Conservation (phyloP, 2,113 vertebrate genomes). For the Elachura formosa region DNA sequence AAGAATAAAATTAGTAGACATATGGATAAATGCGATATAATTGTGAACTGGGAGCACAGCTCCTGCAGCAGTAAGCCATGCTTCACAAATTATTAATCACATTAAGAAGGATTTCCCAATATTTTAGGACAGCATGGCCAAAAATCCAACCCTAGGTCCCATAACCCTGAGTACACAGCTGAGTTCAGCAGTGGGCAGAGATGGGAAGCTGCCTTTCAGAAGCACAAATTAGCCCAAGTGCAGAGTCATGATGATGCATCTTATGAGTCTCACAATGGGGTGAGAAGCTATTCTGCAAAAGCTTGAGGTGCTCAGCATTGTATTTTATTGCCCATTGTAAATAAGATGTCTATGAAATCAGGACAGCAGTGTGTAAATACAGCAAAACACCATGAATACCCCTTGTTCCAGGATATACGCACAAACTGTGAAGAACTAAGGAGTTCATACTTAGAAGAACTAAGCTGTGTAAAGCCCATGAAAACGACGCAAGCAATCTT, state of each 20-base stretch:
- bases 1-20: neutral
- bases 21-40: neutral
- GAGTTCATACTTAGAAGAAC: neutral
- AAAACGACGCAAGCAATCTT: neutral
- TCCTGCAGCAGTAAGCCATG: neutral
- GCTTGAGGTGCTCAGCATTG: rapidly evolving
- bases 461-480: neutral
- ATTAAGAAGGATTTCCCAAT: neutral
- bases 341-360: neutral
- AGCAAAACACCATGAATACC: neutral
- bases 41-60: neutral
- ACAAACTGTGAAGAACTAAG: too few relatives aligned
- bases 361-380: neutral
- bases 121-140: neutral
- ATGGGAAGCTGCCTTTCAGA: neutral
- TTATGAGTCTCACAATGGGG: neutral
- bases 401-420: neutral
- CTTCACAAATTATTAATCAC: neutral
- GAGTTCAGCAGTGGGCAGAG: neutral
- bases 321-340: neutral
- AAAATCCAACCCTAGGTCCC: neutral
- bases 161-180: neutral
- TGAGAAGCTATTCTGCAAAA: neutral
- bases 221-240: neutral
- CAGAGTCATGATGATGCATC: neutral